These are phyloP conservation scores for Perodicticus potto DNA, from an alignment of 2,797 vertebrate genomes.

Conservation along the genomic window DNA sequence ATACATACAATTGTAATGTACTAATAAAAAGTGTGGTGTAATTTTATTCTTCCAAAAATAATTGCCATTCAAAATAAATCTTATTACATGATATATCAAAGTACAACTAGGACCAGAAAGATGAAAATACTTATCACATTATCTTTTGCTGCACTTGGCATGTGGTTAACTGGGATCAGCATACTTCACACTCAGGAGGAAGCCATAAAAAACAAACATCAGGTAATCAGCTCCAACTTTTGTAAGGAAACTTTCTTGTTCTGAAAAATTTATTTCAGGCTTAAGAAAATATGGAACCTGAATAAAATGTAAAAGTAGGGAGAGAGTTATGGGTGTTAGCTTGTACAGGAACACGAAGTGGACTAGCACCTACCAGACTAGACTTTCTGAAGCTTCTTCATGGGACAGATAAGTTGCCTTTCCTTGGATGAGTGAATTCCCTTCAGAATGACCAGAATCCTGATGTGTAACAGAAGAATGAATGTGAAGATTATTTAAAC, in stretches of 20 bases:
- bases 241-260: background rate
- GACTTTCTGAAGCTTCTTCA: background rate
- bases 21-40: background rate
- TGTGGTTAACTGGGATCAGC: background rate
- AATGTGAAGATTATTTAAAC: background rate
- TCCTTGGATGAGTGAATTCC: background rate
- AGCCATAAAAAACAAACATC: slow-evolving; percentile 33
- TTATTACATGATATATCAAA: background rate
- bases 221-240: background rate
- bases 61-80: slow-evolving; percentile 3
- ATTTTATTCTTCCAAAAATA: slow-evolving; percentile 5
- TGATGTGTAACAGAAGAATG: background rate
- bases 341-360: background rate
- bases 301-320: background rate
- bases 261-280: background rate
- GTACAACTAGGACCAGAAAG: background rate
- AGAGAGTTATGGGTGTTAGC: background rate
- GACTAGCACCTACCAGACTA: background rate
- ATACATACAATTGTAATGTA: background rate
- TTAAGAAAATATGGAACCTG: background rate
- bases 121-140: slow-evolving; percentile 42
- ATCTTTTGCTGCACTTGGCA: slow-evolving; percentile 19
- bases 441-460: background rate
- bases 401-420: background rate
- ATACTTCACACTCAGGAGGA: slow-evolving; percentile 36